These are phyloP conservation scores for Lepidochitona cinerea DNA, from an alignment of 2,888 invertebrate genomes.

Conservation along the genomic window DNA sequence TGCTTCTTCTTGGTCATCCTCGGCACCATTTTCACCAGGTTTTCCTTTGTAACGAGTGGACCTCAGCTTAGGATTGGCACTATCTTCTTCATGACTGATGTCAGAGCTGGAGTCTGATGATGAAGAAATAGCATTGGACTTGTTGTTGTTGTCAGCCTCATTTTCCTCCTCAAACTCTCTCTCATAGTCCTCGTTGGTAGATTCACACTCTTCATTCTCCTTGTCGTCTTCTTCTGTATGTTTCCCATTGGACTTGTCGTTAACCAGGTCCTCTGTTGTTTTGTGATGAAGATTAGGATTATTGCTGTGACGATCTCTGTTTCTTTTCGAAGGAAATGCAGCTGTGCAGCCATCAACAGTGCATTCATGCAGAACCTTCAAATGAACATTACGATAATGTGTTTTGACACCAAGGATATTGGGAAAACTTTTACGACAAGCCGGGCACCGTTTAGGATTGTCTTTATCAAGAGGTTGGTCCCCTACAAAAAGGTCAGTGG, in stretches of 20 bases:
- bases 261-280: slow-evolving; percentile 73
- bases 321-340: slow-evolving; percentile 92
- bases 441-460: slow-evolving; percentile 90
- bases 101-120: neutral
- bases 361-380: slow-evolving; percentile 96
- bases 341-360: slow-evolving; percentile 95
- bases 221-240: slow-evolving; percentile 13
- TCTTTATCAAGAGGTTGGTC: slow-evolving; percentile 93
- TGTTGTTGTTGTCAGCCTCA: slow-evolving; percentile 17
- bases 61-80: slow-evolving; percentile 7
- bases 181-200: slow-evolving; percentile 29
- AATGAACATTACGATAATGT: slow-evolving; percentile 95
- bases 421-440: slow-evolving; percentile 93
- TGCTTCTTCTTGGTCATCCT: slow-evolving; percentile 43
- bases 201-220: slow-evolving; percentile 24
- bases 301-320: slow-evolving; percentile 92
- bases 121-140: neutral
- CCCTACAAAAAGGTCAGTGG: slow-evolving; percentile 35
- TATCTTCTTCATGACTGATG: slow-evolving; percentile 3
- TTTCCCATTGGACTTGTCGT: neutral
- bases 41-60: slow-evolving; percentile 56
- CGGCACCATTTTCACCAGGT: slow-evolving; percentile 22
- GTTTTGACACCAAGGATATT: slow-evolving; percentile 94
- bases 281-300: slow-evolving; percentile 93
- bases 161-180: slow-evolving; percentile 31